Evolutionary conservation across 1,140 invertebrate species (phyloP).

Genomic region (Penaeus indicus): DNA sequence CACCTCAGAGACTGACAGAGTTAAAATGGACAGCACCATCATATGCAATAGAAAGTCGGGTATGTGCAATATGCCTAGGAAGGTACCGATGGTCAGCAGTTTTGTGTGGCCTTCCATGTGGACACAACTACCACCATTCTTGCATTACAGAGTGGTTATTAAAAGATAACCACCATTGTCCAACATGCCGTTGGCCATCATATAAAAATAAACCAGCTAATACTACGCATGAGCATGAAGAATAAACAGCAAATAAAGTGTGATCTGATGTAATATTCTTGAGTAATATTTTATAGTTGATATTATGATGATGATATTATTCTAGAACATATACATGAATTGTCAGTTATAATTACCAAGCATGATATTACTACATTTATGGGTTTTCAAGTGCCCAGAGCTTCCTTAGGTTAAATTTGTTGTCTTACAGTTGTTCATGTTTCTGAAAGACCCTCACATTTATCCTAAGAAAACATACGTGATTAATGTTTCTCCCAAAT

Average conservation of each 20-base stretch:
- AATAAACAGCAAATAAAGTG: neutral
- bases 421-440: too few relatives aligned
- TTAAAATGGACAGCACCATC: slow-evolving; percentile 54
- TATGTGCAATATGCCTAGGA: slow-evolving; percentile 57
- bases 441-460: too few relatives aligned
- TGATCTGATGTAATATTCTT: too few relatives aligned
- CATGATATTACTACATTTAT: too few relatives aligned
- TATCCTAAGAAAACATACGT: too few relatives aligned
- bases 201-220: slow-evolving; percentile 36
- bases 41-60: slow-evolving; percentile 54
- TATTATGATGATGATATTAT: too few relatives aligned
- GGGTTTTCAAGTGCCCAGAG: too few relatives aligned
- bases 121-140: slow-evolving; percentile 56
- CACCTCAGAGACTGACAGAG: slow-evolving; percentile 56
- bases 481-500: too few relatives aligned
- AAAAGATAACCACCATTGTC: slow-evolving; percentile 60
- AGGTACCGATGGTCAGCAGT: slow-evolving; percentile 56
- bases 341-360: too few relatives aligned
- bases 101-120: slow-evolving; percentile 53
- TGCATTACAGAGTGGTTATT: slow-evolving; percentile 56
- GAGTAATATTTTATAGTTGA: too few relatives aligned
- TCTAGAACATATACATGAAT: too few relatives aligned
- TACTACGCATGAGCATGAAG: slow-evolving; percentile 42
- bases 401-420: too few relatives aligned
- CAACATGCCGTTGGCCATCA: slow-evolving; percentile 56